Evolutionary conservation across 2,113 vertebrate species (phyloP), one percentile per base, ranked within the genome.

Genomic region (Lota lota): DNA sequence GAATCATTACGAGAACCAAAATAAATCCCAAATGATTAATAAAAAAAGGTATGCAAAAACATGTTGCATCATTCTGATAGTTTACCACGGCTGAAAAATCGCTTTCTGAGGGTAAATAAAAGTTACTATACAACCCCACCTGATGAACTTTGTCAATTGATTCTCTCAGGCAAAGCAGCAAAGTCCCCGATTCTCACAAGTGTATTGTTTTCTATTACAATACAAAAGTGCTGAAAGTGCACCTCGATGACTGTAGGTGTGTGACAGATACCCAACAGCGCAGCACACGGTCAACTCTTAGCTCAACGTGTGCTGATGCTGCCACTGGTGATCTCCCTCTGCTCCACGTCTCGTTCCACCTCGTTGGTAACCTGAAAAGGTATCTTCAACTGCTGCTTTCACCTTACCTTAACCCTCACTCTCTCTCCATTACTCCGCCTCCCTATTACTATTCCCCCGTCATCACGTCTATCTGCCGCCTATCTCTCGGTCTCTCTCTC

Each of bases 281-380:
- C 67, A 70, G 65, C 61, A 28, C 50, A 33, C 50, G 59, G n/a
- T 64, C 72, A 79, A 76, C 73, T 70, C 40, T 79, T 50, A 59
- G 68, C 74, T 67, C 64, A 80, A 83, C 78, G 78, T 79, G 83
- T 76, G 68, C 69, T 70, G 71, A 71, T 71, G 61, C 54, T 56
- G 73, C 68, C 80, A 53, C 58, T 6, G 73, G 75, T 85, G 76
- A 80, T 87, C 82, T 75, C 63, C 16, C 66, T 68, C 61, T 62
- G 81, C 78, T 79, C 75, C 67, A 69, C 28, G 19, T n/a, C 70
- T 71, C 0, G 28, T 80, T 79, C 73, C 36, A 24, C 79, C 76
- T 73, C 60, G 8, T 59, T 7, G 50, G 62, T 68, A 81, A 61
- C 82, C 80, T 84, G 70, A 74, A 69, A 74, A 76, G 73, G 63